phyloP scores from a whole-genome alignment of 2,113 vertebrate genomes.

The Nestor notabilis region DNA sequence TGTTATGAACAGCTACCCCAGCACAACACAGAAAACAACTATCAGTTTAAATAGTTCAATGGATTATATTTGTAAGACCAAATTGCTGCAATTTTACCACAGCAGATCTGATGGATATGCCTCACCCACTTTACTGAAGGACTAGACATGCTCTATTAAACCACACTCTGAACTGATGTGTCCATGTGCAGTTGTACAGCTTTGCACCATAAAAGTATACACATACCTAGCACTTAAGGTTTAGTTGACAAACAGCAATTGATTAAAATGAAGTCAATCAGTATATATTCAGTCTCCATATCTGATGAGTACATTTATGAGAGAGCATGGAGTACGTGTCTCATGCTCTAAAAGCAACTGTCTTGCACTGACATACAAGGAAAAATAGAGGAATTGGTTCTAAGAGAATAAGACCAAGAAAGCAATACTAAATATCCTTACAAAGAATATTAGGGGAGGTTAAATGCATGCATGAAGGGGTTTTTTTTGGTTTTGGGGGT shows the following conservation, averaged over 20 bases:
- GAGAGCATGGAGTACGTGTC: rapidly evolving
- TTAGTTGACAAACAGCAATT: neutral
- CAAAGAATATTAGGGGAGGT: neutral
- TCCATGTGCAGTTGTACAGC: neutral
- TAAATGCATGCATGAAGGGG: neutral
- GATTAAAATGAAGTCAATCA: neutral
- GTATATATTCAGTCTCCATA: neutral
- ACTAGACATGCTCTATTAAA: rapidly evolving
- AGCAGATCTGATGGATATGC: neutral
- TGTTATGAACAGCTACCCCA: neutral
- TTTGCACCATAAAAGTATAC: neutral
- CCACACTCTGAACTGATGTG: neutral
- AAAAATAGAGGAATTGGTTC: neutral
- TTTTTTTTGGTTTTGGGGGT: neutral
- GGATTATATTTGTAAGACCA: neutral
- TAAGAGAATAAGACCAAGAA: neutral
- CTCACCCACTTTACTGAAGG: neutral
- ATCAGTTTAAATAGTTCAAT: neutral
- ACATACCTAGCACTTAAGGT: rapidly evolving
- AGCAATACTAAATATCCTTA: neutral
- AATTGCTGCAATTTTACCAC: neutral
- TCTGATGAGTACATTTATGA: neutral
- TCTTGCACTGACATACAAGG: neutral
- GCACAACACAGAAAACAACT: neutral
- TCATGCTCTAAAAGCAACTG: neutral